A percentile compares a stretch with the other conserved stretches of the same genome.
These are phyloP conservation scores for Agriopis leucophaearia DNA, from an alignment of 2,888 invertebrate genomes.

Conservation along the genomic window DNA sequence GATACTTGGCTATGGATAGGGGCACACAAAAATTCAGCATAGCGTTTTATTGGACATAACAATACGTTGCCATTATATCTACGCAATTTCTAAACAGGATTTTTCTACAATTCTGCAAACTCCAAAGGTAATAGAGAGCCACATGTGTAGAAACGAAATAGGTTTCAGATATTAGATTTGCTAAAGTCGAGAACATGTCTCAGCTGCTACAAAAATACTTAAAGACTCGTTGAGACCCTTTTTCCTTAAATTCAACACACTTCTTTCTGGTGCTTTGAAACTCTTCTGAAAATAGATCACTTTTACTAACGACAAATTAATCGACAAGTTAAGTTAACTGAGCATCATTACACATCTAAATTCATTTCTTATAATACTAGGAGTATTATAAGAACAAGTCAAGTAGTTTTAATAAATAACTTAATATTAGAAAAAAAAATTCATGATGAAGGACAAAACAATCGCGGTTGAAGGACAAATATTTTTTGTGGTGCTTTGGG, in stretches of 20 bases:
- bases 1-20: constrained; percentile 8
- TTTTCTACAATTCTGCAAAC: background rate
- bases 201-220: constrained; percentile 28
- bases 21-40: background rate
- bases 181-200: constrained; percentile 23
- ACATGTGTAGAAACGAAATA: constrained; percentile 12
- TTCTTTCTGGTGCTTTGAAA: too few relatives aligned
- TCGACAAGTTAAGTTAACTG: too few relatives aligned
- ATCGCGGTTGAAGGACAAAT: too few relatives aligned
- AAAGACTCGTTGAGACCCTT: background rate
- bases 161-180: constrained; percentile 25
- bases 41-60: background rate
- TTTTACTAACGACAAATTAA: too few relatives aligned
- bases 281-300: too few relatives aligned
- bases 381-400: too few relatives aligned
- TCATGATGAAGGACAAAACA: too few relatives aligned
- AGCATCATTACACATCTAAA: too few relatives aligned
- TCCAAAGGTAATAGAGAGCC: background rate
- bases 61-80: background rate
- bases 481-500: too few relatives aligned
- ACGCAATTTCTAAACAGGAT: background rate
- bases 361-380: too few relatives aligned
- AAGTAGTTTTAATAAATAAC: too few relatives aligned
- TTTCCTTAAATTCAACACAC: background rate
- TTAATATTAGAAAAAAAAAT: too few relatives aligned